phyloP scores from a whole-genome alignment of 1,140 invertebrate species.

The Spodoptera litura region DNA sequence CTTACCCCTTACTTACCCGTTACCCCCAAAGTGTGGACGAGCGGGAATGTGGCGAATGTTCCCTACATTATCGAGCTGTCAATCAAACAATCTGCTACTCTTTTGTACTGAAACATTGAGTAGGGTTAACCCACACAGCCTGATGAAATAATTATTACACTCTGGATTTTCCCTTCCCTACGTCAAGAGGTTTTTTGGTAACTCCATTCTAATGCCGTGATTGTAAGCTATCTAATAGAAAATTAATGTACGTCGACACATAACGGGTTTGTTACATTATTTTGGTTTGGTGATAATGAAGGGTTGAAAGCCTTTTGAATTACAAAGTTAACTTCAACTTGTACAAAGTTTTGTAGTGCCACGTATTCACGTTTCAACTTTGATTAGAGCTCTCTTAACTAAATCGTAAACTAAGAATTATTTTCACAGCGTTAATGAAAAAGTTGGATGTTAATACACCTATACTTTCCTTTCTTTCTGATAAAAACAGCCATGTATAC shows the following conservation, averaged over 20 bases:
- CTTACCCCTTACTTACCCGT: neutral
- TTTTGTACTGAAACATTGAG: constrained; percentile 52
- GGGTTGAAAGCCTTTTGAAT: constrained; percentile 9
- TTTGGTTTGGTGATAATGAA: neutral
- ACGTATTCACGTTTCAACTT: no score
- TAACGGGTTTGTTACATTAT: constrained; percentile 11
- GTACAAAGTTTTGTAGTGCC: no score
- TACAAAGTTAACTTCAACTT: constrained; percentile 1
- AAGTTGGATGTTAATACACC: no score
- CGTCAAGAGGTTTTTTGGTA: constrained; percentile 9
- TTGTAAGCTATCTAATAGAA: constrained; percentile 38
- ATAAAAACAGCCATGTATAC: no score
- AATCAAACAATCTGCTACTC: constrained; percentile 45
- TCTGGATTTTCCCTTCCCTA: constrained; percentile 35
- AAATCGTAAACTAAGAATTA: no score
- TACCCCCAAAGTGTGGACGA: neutral
- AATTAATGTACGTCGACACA: constrained; percentile 8
- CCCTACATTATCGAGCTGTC: constrained; percentile 46
- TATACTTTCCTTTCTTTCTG: no score
- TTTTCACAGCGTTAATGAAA: no score
- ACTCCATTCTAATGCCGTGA: neutral
- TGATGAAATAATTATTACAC: constrained; percentile 44
- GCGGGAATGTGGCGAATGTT: constrained; percentile 22
- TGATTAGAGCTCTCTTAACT: no score
- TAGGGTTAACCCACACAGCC: constrained; percentile 42